These are phyloP conservation scores for Dynastes grantii DNA, from an alignment of 2,888 invertebrate genomes.

Conservation along the genomic window DNA sequence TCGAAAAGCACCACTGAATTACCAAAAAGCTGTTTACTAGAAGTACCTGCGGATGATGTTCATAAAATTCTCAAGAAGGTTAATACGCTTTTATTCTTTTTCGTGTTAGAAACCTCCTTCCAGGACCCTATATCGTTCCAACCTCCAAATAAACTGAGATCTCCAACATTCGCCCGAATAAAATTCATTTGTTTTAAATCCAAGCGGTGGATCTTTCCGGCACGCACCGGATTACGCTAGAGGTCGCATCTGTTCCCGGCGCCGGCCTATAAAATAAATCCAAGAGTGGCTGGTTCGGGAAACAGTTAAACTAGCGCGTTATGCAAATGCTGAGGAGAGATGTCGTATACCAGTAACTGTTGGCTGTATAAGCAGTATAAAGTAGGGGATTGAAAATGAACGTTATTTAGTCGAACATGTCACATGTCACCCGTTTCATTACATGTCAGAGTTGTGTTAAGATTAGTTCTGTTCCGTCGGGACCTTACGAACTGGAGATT, in stretches of 20 bases:
- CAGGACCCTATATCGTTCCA: background rate
- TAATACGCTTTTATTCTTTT: background rate
- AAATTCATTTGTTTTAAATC: conserved; percentile 49
- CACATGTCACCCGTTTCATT: conserved; percentile 67
- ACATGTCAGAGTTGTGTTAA: conserved; percentile 65
- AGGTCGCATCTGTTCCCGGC: conserved; percentile 62
- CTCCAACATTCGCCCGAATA: conserved; percentile 22
- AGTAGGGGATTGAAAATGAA: conserved; percentile 61
- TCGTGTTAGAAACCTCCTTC: background rate
- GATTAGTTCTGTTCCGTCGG: conserved; percentile 65
- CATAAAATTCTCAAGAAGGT: background rate
- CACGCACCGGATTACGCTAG: conserved; percentile 50
- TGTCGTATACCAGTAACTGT: conserved; percentile 51
- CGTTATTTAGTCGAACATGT: conserved; percentile 67
- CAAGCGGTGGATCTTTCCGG: conserved; percentile 38
- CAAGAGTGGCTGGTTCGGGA: conserved; percentile 61
- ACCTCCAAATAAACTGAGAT: conserved; percentile 1
- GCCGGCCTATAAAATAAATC: conserved; percentile 65
- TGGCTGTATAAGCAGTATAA: conserved; percentile 30
- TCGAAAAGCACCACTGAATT: too few relatives aligned
- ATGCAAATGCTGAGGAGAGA: conserved; percentile 62
- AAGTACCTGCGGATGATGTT: background rate
- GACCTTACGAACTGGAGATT: conserved; percentile 61
- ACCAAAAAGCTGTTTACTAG: too few relatives aligned
- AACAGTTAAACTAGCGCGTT: conserved; percentile 64